Base-by-base conservation (phyloP, 2,113 vertebrate genomes). In the Bufo gargarizans region DNA sequence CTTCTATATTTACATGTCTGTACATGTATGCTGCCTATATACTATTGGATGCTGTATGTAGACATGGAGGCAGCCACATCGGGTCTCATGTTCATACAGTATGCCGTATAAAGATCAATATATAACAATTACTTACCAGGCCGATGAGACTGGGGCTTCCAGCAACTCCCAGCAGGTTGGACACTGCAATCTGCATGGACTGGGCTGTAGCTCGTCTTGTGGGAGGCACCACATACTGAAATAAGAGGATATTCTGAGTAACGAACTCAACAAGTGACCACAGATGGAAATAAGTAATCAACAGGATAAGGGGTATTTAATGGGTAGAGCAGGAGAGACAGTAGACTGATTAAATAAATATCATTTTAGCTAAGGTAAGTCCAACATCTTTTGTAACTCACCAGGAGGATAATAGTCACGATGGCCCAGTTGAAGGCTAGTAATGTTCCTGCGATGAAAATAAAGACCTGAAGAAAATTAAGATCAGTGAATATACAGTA, bases 351-450 rank as follows among this genome's bases (percentile, higher is more conserved):
- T 14, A 16, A 3, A 47, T 4, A 76, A 19, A 17, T 12, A 47
- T 43, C 16, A 45, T 14, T 72, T 72, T 22, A 72, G 12, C 58
- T 33, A 33, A 33, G 33, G 33, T 33, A 33, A 33, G 33, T 33
- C 33, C 33, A 33, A 33, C 2, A 14, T 61, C 16, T 61, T 4
- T 19, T 6, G 20, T 22, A 5, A 78, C 95, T 96, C 90, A 98
- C 97, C 96, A 98, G 92, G 16, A 97, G 92, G 2, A 98, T 98
- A 43, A 97, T 97, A 0, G 97, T 97, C 43, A 97, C 97, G 0
- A 97, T 96, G 90, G 97, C 97, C 97, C 97, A 97, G 95, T 98
- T 97, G 95, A 97, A 96, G 56, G 95, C 97, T 76, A 98, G 92
- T 86, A 98, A 95, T 0, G 94, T 96, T 87, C 97, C 95, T 1